Conservation (phyloP, 2,113 vertebrate genomes). For the Mus musculus region DNA sequence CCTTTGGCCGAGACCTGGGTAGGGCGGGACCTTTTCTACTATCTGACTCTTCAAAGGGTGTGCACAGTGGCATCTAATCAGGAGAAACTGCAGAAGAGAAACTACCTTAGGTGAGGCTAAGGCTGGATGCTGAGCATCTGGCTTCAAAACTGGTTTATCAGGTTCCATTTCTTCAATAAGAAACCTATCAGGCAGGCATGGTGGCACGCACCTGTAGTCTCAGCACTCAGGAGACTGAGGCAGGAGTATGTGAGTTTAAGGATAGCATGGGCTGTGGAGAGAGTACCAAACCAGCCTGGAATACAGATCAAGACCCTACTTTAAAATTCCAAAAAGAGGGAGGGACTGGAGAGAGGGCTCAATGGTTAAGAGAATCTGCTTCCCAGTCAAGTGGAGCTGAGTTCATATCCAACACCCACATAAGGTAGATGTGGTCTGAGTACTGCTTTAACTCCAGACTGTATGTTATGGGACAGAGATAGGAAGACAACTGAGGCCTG, state of each 20-base stretch:
- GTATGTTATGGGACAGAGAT: background rate
- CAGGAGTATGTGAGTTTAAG: background rate
- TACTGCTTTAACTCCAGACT: background rate
- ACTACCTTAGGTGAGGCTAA: background rate
- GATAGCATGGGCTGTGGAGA: background rate
- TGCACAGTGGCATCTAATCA: background rate
- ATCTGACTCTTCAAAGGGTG: background rate
- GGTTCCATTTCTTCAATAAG: constrained; percentile 34
- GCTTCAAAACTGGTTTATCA: constrained; percentile 52
- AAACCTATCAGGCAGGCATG: background rate
- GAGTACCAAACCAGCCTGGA: background rate
- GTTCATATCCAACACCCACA: background rate
- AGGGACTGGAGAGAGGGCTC: background rate
- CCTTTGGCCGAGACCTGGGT: background rate
- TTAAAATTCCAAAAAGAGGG: background rate
- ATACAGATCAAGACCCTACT: background rate
- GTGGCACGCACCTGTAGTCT: background rate
- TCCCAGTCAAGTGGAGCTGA: background rate
- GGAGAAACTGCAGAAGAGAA: background rate
- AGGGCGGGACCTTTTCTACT: background rate
- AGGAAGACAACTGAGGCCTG: background rate
- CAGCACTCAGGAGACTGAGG: background rate
- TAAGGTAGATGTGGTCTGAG: background rate
- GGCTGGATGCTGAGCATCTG: constrained; percentile 15
- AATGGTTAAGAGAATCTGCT: background rate